phyloP scores from a whole-genome alignment of 2,113 vertebrate genomes.

The Macrotis lagotis region DNA sequence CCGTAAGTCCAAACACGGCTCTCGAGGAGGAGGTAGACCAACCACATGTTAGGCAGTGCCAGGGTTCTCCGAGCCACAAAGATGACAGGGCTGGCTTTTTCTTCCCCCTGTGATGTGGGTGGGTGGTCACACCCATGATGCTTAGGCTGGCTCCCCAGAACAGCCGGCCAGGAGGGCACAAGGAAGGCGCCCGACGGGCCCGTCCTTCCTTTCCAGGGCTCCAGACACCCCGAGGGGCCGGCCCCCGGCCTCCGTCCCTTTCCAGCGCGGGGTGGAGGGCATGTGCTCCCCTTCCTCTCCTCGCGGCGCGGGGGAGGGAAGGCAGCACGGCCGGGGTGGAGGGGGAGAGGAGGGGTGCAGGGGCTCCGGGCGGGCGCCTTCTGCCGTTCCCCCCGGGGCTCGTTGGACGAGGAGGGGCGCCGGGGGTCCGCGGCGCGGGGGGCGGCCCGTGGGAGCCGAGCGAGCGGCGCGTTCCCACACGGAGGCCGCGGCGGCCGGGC shows the following conservation, averaged over 20 bases:
- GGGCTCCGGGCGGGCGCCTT: too few species aligned
- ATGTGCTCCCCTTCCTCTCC: too few species aligned
- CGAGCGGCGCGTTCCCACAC: constrained; percentile 77
- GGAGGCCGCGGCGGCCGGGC: too few species aligned
- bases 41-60: not conserved
- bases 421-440: too few species aligned
- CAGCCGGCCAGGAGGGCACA: constrained; percentile 11
- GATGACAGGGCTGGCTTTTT: not conserved
- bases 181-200: not conserved
- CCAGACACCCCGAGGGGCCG: not conserved
- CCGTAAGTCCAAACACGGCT: not conserved
- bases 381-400: too few species aligned
- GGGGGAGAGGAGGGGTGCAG: not conserved
- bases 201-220: constrained; percentile 16
- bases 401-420: too few species aligned
- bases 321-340: too few species aligned
- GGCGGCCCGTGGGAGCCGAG: too few species aligned
- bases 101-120: not conserved
- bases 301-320: too few species aligned
- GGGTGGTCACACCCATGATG: not conserved
- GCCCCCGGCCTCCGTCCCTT: not conserved
- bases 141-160: not conserved
- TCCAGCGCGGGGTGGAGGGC: not conserved
- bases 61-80: not conserved
- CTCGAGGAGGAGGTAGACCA: not conserved